These are phyloP conservation scores for Drosophila pseudotalamancana DNA, from an alignment of 2,888 invertebrate genomes.

Conservation along the genomic window DNA sequence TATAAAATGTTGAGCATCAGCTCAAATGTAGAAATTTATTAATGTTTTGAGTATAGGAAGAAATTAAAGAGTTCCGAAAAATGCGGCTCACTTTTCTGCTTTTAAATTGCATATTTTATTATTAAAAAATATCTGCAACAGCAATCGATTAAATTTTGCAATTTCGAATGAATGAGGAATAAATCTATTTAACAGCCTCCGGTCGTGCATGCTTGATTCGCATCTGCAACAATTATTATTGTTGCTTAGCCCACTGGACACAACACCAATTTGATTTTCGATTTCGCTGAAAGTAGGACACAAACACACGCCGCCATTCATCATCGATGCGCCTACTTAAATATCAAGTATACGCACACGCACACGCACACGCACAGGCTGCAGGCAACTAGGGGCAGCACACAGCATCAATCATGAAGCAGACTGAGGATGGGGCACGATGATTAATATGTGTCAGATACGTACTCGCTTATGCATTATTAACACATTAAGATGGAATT, in stretches of 20 bases:
- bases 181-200: too few relatives aligned
- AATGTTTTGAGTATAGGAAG: too few relatives aligned
- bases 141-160: too few relatives aligned
- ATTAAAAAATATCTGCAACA: too few relatives aligned
- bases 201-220: background rate
- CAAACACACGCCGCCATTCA: constrained; percentile 32
- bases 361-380: constrained; percentile 14
- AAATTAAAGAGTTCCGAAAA: too few relatives aligned
- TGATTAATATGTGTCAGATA: constrained; percentile 61
- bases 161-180: too few relatives aligned
- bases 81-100: too few relatives aligned
- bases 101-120: too few relatives aligned
- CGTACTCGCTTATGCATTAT: constrained; percentile 55
- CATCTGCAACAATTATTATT: background rate
- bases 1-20: too few relatives aligned
- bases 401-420: constrained; percentile 56
- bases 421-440: constrained; percentile 24
- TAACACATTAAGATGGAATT: constrained; percentile 59
- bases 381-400: constrained; percentile 8
- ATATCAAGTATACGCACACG: constrained; percentile 33
- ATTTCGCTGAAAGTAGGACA: constrained; percentile 1
- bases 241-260: constrained; percentile 8
- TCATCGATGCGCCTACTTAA: constrained; percentile 46
- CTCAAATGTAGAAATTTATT: too few relatives aligned
- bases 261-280: constrained; percentile 40